Conservation (phyloP, 2,797 vertebrate genomes). For the Cuniculus paca region DNA sequence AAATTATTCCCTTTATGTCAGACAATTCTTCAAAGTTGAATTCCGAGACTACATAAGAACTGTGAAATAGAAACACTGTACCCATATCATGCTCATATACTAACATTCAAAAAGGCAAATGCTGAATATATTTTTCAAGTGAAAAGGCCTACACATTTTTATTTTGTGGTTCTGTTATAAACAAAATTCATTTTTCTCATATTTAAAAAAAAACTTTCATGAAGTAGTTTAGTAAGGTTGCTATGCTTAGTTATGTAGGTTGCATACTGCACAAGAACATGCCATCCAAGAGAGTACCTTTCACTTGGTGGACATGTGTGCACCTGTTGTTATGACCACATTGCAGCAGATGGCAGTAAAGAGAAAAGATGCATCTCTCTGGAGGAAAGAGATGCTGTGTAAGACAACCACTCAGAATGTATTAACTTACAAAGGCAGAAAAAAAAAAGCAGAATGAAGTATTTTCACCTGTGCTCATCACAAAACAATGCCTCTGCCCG, state of each 20-base stretch:
- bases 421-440: conserved; percentile 26
- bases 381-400: conserved; percentile 20
- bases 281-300: not conserved
- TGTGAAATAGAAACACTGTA: conserved; percentile 59
- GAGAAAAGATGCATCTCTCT: not conserved
- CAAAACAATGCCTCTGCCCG: not conserved
- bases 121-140: not conserved
- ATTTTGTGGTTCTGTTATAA: conserved; percentile 41
- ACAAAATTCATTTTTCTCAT: conserved; percentile 45
- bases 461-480: not conserved
- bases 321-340: not conserved
- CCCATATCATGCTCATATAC: not conserved
- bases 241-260: not conserved
- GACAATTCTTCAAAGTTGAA: conserved; percentile 9
- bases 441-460: conserved; percentile 43
- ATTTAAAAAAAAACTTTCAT: not conserved
- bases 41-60: not conserved
- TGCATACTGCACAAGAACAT: not conserved
- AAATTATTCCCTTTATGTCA: conserved; percentile 41
- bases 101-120: conserved; percentile 61
- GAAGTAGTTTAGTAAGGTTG: conserved; percentile 36
- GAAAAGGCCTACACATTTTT: not conserved
- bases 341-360: conserved; percentile 69
- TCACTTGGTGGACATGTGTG: not conserved
- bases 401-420: conserved; percentile 40